Percentiles rank a stretch among this genome's conserved stretches.
phyloP scores from a whole-genome alignment of 2,888 invertebrate genomes.

The Hyppa rectilinea region DNA sequence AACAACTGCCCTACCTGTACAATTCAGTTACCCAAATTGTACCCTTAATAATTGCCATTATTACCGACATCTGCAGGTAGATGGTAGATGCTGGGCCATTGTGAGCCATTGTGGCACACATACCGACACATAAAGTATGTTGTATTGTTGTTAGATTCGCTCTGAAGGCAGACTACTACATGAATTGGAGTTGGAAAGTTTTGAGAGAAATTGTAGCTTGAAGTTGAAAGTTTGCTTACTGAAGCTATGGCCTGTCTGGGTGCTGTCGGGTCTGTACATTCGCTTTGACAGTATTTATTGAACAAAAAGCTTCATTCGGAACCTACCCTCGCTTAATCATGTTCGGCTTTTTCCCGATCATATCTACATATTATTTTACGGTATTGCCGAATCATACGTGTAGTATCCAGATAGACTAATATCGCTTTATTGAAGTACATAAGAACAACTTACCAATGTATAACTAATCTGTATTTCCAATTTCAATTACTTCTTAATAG shows the following conservation, averaged over 20 bases:
- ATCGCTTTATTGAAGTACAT: no score
- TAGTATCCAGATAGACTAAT: neutral
- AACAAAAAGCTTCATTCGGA: no score
- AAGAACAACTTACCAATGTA: slow-evolving; percentile 32
- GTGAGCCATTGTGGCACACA: slow-evolving; percentile 42
- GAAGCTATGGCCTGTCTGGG: no score
- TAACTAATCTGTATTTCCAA: neutral
- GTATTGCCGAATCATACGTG: no score
- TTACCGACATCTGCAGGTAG: slow-evolving; percentile 75
- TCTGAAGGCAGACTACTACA: slow-evolving; percentile 33
- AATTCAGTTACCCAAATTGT: slow-evolving; percentile 79
- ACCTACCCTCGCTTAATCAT: no score
- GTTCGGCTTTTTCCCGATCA: no score
- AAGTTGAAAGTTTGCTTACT: neutral
- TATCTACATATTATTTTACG: no score
- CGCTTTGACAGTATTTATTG: no score
- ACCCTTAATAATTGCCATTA: slow-evolving; percentile 87
- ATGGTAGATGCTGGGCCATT: slow-evolving; percentile 25
- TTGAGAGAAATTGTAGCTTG: neutral
- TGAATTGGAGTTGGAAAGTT: slow-evolving; percentile 36
- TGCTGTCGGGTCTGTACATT: no score
- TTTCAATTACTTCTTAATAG: neutral
- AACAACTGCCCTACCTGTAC: slow-evolving; percentile 80
- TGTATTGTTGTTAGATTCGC: slow-evolving; percentile 56
- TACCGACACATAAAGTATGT: slow-evolving; percentile 36